Percentiles rank a stretch among this genome's conserved stretches.
These are phyloP conservation scores for Patella vulgata DNA, from an alignment of 1,140 invertebrate species.

Conservation along the genomic window DNA sequence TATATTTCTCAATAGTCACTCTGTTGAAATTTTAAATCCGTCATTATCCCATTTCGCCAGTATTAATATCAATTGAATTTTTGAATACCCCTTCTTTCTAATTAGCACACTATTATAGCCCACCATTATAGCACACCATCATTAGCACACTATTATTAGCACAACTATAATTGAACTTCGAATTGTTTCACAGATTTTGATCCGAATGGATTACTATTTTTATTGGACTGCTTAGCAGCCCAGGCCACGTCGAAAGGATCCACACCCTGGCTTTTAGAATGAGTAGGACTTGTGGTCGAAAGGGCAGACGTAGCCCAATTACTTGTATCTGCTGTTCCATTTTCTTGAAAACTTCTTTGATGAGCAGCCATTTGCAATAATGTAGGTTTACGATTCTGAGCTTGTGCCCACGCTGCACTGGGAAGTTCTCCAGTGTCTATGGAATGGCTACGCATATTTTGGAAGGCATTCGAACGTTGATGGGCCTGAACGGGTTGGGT, in stretches of 20 bases:
- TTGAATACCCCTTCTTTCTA: too few relatives aligned
- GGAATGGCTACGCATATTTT: conserved; percentile 73
- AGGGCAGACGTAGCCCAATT: conserved; percentile 24
- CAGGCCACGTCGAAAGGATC: conserved; percentile 91
- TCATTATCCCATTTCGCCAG: too few relatives aligned
- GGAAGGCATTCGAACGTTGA: conserved; percentile 36
- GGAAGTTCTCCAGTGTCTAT: conserved; percentile 64
- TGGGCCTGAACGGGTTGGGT: conserved; percentile 31
- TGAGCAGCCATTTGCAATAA: conserved; percentile 42
- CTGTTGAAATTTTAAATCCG: too few relatives aligned
- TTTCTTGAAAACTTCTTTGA: conserved; percentile 50
- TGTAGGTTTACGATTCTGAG: conserved; percentile 39
- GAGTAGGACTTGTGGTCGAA: conserved; percentile 52
- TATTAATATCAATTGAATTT: too few relatives aligned
- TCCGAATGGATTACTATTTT: conserved; percentile 67
- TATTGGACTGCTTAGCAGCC: conserved; percentile 72
- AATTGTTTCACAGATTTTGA: conserved; percentile 70
- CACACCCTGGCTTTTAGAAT: conserved; percentile 28
- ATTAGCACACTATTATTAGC: too few relatives aligned
- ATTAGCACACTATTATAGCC: too few relatives aligned
- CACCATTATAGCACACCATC: too few relatives aligned
- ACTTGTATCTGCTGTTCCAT: conserved; percentile 30
- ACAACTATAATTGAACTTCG: conserved; percentile 69
- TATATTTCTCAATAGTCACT: too few relatives aligned
- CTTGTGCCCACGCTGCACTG: conserved; percentile 22